Evolutionary conservation across 30 jellyfish, hydroid and myxozoan species (phyloP), one percentile per base, ranked within the genome.

Genomic region (Catostylus mosaicus): DNA sequence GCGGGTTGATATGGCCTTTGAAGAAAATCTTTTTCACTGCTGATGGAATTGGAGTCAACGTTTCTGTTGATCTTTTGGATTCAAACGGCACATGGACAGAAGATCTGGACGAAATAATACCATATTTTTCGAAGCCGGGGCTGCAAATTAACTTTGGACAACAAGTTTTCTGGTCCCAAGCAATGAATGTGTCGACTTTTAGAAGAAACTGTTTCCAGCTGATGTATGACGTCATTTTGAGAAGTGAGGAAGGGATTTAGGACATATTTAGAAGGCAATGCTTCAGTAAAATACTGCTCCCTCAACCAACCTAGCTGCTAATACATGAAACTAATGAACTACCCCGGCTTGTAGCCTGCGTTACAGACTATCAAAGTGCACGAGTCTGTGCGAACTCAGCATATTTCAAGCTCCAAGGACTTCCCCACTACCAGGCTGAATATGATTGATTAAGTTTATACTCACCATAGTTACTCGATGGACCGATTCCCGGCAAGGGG

Each of bases 1-100:
- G 97, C 63, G 97, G 97, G 12, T 23, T 90, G 65, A 35, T 68
- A 1, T 72, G 88, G 85, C 96, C 92, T 19, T 18, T 31, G 35
- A 64, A 54, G 73, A 87, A 83, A 31, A 27, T 75, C 26, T 69
- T 90, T 60, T 54, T 90, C 57, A 83, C 93, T 0, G 54, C 47
- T n/a, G 92, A 90, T 33, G 97, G 97, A 3, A 61, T 88, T 5
- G 80, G 85, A 22, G 60, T 52, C 56, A 61, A 45, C 23, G 40
- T 75, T 38, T 37, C 86, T 3, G 63, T 37, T 3, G 85, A 71
- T 26, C 74, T 66, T 40, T 56, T 22, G 3, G 96, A 86, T 18
- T 38, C 74, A 1, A 65, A 56, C 37, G 56, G 60, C 1, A 23
- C 14, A 12, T 74, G 83, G 83, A 54, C 38, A 0, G 96, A 86